Conservation (phyloP, 37 sponge, comb jelly and placozoan species). For the Geodia barretti region DNA sequence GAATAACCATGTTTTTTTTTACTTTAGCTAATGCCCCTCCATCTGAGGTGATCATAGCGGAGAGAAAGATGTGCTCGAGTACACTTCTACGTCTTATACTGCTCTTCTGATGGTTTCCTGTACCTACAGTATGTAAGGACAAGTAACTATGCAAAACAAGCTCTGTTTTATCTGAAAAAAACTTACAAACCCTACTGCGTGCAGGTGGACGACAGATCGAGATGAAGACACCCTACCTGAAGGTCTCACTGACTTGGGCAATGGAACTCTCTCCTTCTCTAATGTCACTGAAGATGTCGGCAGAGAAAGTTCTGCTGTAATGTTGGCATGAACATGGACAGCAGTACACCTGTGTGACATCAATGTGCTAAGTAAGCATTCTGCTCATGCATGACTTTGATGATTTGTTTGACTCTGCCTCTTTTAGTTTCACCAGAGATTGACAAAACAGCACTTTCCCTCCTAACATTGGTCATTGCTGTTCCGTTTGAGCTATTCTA, state of each 20-base stretch:
- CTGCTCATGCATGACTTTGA: too few relatives aligned
- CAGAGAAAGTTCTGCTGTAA: too few relatives aligned
- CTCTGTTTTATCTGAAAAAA: too few relatives aligned
- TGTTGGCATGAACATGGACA: too few relatives aligned
- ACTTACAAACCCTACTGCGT: too few relatives aligned
- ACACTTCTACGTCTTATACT: background rate
- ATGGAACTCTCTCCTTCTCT: too few relatives aligned
- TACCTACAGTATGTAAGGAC: too few relatives aligned
- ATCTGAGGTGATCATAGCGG: background rate
- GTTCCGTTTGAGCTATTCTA: background rate
- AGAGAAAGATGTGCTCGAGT: background rate
- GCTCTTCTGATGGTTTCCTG: background rate
- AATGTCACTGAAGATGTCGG: too few relatives aligned
- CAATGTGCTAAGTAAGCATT: background rate
- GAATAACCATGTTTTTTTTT: too few relatives aligned
- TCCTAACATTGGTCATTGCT: background rate
- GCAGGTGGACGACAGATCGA: background rate
- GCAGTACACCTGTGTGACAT: background rate
- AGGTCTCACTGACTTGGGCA: too few relatives aligned
- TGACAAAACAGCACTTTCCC: background rate
- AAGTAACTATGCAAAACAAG: background rate
- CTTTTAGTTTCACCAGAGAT: background rate
- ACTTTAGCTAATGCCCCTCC: constrained; percentile 6
- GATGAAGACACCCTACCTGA: too few relatives aligned
- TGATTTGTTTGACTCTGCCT: too few relatives aligned